Evolutionary conservation across 2,888 invertebrate species (phyloP).

Genomic region (Sussaba pulchella): DNA sequence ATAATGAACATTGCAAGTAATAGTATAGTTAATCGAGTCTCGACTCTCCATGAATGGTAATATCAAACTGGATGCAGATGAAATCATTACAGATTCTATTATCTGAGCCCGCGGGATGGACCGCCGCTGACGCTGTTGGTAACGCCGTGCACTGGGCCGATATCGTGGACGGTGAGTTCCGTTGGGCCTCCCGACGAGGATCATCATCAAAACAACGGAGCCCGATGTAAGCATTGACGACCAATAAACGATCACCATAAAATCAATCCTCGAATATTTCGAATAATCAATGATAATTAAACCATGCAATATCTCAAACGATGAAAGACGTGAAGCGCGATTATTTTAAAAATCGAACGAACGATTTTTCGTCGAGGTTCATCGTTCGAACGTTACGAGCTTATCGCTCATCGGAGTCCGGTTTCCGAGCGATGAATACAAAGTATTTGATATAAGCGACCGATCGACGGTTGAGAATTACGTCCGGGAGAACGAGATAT

Average conservation of each 20-base stretch:
- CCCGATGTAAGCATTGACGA: conserved; percentile 72
- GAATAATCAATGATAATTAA: not conserved
- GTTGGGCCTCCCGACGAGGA: conserved; percentile 80
- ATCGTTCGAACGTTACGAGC: no score
- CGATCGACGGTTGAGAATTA: not conserved
- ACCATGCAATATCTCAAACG: not conserved
- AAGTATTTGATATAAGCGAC: conserved; percentile 1
- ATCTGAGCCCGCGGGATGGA: conserved; percentile 81
- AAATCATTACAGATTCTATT: conserved; percentile 83
- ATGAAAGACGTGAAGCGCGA: no score
- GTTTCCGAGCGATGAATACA: no score
- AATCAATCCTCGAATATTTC: not conserved
- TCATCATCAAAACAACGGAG: conserved; percentile 78
- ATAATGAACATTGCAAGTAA: no score
- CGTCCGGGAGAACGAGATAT: not conserved
- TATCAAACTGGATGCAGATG: conserved; percentile 82
- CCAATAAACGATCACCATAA: not conserved
- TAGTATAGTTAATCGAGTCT: conserved; percentile 64
- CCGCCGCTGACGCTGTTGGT: conserved; percentile 82
- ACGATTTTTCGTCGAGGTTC: no score
- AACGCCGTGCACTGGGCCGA: conserved; percentile 82
- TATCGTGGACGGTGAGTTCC: conserved; percentile 83
- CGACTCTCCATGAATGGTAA: conserved; percentile 76
- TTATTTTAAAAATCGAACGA: no score
- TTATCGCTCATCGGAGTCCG: no score